Evolutionary conservation across 2,113 vertebrate species (phyloP).

Genomic region (Empidonax traillii): DNA sequence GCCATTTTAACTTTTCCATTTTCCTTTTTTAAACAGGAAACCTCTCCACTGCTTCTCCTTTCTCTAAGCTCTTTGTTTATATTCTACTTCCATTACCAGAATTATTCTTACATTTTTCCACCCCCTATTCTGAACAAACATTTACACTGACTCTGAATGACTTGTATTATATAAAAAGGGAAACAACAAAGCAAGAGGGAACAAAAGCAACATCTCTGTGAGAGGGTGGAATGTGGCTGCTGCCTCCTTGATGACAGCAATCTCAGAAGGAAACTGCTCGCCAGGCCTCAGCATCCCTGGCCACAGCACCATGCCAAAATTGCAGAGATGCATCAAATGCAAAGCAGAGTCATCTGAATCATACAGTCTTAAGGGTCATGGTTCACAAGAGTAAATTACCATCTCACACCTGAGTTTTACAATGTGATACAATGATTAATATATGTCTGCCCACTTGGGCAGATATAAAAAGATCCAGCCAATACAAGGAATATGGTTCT

Average conservation of each 20-base stretch:
- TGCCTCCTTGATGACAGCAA: neutral
- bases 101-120: conserved; percentile 63
- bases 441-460: neutral
- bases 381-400: neutral
- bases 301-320: neutral
- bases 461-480: neutral
- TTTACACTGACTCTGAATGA: conserved; percentile 18
- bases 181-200: conserved; percentile 32
- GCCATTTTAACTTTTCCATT: conserved; percentile 60
- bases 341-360: neutral
- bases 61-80: conserved; percentile 64
- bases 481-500: neutral
- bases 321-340: neutral
- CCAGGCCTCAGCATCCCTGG: neutral
- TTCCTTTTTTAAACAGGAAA: conserved; percentile 68
- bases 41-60: conserved; percentile 49
- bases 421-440: neutral
- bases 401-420: neutral
- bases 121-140: conserved; percentile 51
- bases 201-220: neutral
- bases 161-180: neutral
- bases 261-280: neutral
- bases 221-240: neutral
- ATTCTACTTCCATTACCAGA: conserved; percentile 58
- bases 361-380: rapidly evolving